Evolutionary conservation across 1,140 invertebrate species (phyloP).

Genomic region (Drosophila varians): DNA sequence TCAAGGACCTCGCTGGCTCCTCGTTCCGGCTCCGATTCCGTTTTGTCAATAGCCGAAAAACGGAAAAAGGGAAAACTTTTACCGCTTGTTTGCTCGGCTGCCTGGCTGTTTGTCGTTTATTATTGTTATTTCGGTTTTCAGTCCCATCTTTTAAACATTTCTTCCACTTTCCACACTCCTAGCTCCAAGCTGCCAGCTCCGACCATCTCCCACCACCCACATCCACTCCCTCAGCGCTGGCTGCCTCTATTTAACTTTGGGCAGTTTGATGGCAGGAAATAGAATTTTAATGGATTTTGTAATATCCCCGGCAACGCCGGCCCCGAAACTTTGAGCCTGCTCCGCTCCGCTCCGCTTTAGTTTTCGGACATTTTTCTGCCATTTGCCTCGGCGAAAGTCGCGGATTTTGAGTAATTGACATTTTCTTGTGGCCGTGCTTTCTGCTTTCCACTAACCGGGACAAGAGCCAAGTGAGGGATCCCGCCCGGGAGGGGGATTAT

Average conservation of each 20-base stretch:
- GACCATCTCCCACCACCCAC: conserved; percentile 39
- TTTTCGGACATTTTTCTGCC: conserved; percentile 35
- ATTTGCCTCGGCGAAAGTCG: conserved; percentile 26
- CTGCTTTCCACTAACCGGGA: too few species aligned
- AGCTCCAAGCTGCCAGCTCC: not conserved
- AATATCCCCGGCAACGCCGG: conserved; percentile 60
- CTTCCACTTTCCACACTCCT: not conserved
- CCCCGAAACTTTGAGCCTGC: conserved; percentile 54
- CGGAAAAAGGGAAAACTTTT: conserved; percentile 56
- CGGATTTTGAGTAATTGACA: conserved; percentile 43
- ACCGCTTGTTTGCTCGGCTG: conserved; percentile 69
- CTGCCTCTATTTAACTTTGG: conserved; percentile 75
- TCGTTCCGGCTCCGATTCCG: not conserved
- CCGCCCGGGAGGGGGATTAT: conserved; percentile 44
- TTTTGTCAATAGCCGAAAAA: conserved; percentile 46
- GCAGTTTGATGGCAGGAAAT: conserved; percentile 81
- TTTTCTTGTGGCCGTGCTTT: conserved; percentile 28
- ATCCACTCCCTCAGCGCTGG: not conserved
- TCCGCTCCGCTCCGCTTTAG: conserved; percentile 24
- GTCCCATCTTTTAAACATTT: conserved; percentile 8
- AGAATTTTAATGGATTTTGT: conserved; percentile 82
- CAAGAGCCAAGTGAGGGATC: not conserved
- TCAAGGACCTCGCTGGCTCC: conserved; percentile 15
- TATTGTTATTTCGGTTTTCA: conserved; percentile 75
- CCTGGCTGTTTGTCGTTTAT: conserved; percentile 79